Evolutionary conservation across 2,888 invertebrate genomes (phyloP).

Genomic region (Troglohyphantes excavatus): DNA sequence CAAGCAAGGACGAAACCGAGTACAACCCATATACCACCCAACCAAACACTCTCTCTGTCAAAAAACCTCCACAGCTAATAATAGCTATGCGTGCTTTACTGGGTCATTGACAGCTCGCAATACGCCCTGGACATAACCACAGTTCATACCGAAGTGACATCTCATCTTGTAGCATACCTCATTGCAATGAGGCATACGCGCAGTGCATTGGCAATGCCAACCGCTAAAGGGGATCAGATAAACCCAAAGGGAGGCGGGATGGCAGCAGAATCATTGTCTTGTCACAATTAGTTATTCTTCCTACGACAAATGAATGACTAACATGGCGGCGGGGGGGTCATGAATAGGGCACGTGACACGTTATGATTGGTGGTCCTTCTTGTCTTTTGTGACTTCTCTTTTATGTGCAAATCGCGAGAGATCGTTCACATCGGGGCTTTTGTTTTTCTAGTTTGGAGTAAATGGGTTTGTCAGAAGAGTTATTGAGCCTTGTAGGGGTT

Average conservation of each 20-base stretch:
- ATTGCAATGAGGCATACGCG: neutral
- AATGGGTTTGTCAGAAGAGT: too few relatives aligned
- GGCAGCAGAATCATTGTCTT: conserved; percentile 41
- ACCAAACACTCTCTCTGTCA: neutral
- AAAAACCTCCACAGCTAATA: neutral
- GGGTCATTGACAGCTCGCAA: conserved; percentile 58
- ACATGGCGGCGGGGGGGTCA: neutral
- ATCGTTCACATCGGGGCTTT: neutral
- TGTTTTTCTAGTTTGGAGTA: neutral
- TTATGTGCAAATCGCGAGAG: conserved; percentile 2
- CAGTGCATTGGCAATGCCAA: conserved; percentile 43
- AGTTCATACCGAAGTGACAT: conserved; percentile 26
- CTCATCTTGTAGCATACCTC: conserved; percentile 1
- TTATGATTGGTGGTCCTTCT: neutral
- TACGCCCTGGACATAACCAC: neutral
- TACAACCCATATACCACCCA: neutral
- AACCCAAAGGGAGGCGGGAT: neutral
- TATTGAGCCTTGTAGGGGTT: too few relatives aligned
- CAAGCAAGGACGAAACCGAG: neutral
- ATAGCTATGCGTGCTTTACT: conserved; percentile 24
- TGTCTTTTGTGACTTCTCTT: neutral
- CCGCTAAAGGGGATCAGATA: conserved; percentile 37
- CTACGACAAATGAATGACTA: conserved; percentile 26
- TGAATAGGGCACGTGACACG: neutral
- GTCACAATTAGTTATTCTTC: conserved; percentile 49